Conservation (phyloP, 2,797 vertebrate species). For the Rhinichthys osculus region DNA sequence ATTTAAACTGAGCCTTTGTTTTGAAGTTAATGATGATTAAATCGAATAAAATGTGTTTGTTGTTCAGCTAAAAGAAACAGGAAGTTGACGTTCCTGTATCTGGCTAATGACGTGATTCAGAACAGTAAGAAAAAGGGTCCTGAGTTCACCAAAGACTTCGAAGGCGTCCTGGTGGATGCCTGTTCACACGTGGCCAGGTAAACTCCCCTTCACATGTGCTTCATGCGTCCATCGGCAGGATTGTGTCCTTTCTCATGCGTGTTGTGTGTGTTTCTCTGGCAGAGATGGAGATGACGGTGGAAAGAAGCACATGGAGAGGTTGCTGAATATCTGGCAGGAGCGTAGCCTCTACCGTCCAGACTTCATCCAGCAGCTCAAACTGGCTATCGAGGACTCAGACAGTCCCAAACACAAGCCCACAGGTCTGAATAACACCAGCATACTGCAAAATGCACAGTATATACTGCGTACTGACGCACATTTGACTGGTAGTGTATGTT, state of each 20-base stretch:
- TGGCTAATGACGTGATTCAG: slow-evolving; percentile 98
- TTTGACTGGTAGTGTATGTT: background rate
- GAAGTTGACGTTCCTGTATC: slow-evolving; percentile 96
- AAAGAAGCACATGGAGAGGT: slow-evolving; percentile 94
- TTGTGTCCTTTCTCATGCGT: background rate
- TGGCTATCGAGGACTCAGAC: slow-evolving; percentile 94
- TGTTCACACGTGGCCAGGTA: slow-evolving; percentile 98
- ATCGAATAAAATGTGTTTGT: background rate
- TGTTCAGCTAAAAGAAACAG: slow-evolving; percentile 90
- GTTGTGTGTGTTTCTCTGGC: slow-evolving; percentile 24
- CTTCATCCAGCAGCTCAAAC: slow-evolving; percentile 96
- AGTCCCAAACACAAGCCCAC: slow-evolving; percentile 86
- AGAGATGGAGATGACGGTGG: slow-evolving; percentile 93
- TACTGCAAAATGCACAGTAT: too few species aligned
- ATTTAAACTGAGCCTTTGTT: background rate
- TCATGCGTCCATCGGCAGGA: background rate
- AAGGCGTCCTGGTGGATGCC: slow-evolving; percentile 94
- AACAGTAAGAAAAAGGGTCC: slow-evolving; percentile 99
- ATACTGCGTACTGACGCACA: too few species aligned
- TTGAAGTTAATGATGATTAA: background rate
- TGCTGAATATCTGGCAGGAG: slow-evolving; percentile 99
- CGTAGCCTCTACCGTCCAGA: slow-evolving; percentile 91
- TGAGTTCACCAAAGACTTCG: slow-evolving; percentile 96
- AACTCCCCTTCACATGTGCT: background rate
- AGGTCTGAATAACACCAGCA: slow-evolving; percentile 74